Conservation (phyloP, 2,797 vertebrate species). For the Tadarida brasiliensis region DNA sequence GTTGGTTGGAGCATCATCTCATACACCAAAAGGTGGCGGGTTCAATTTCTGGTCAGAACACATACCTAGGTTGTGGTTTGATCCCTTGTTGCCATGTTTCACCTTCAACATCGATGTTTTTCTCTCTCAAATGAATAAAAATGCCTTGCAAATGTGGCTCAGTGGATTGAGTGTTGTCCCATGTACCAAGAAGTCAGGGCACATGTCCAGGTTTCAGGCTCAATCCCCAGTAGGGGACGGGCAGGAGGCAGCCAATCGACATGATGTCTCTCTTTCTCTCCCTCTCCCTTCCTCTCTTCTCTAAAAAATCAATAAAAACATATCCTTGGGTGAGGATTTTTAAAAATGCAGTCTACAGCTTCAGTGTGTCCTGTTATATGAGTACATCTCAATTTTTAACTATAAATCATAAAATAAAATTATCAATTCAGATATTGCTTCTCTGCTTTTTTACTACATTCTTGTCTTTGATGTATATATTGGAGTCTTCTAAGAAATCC, state of each 20-base stretch:
- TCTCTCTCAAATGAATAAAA: not conserved
- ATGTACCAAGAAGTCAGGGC: no score
- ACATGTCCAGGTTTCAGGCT: no score
- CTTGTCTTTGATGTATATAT: not conserved
- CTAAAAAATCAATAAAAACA: not conserved
- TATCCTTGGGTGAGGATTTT: not conserved
- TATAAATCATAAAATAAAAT: slow-evolving; percentile 21
- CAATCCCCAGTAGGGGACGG: no score
- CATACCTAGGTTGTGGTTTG: not conserved
- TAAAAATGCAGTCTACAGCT: not conserved
- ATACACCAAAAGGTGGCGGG: no score
- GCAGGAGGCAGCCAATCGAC: no score
- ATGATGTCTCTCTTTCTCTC: not conserved
- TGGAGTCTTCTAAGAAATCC: not conserved
- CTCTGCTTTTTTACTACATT: not conserved
- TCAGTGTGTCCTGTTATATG: not conserved
- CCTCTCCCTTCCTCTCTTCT: not conserved
- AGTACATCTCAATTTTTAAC: not conserved
- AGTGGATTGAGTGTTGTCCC: no score
- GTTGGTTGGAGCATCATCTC: no score
- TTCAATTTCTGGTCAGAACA: no score
- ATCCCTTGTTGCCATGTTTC: no score
- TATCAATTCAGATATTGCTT: not conserved
- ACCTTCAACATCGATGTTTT: not conserved
- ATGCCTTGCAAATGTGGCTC: no score